Evolutionary conservation across 2,797 vertebrate genomes (phyloP), one percentile per base, ranked within the genome.

Genomic region (Ctenopoma multispine): DNA sequence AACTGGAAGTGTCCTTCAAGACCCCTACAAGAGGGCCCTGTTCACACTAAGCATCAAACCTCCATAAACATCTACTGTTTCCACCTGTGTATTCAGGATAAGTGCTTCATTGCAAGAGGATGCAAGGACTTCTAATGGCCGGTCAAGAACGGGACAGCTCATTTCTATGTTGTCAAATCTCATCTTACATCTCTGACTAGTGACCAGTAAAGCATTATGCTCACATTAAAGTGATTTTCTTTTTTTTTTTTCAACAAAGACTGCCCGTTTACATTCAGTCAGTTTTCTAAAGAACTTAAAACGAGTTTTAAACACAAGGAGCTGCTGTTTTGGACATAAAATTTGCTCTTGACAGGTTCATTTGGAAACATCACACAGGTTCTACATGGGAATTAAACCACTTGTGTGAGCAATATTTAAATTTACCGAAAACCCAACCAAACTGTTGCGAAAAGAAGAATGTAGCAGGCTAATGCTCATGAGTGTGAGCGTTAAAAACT

Each of bases 401-500:
- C 43, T 61, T 14, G 51, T 14, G 51, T 48, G 34, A 51, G 24
- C 29, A 20, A 29, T 46, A 43, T 63, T 70, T 56, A 29, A 69
- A 62, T 14, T 40, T 47, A 3, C 9, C n/a, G n/a, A n/a, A 48
- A 60, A 58, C 7, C 47, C 44, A 66, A 57, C 46, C 31, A 54
- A 55, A 9, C 7, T 34, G 7, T 27, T 0, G 15, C 41, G n/a
- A 44, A 20, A 5, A 43, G 64, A n/a, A n/a, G 63, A 76, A 68
- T 44, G 38, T 48, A 27, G 64, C 10, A 18, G 53, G 29, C 63
- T 55, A n/a, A 72, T 76, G 56, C 15, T 20, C 51, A 63, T 36
- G 38, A 41, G 43, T 51, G 57, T 60, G 41, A 62, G n/a, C n/a
- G n/a, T n/a, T n/a, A n/a, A n/a, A 65, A 76, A 58, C 53, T 80